Evolutionary conservation across 2,888 invertebrate species (phyloP), one percentile per base, ranked within the genome.

Genomic region (Eupsilia transversa): DNA sequence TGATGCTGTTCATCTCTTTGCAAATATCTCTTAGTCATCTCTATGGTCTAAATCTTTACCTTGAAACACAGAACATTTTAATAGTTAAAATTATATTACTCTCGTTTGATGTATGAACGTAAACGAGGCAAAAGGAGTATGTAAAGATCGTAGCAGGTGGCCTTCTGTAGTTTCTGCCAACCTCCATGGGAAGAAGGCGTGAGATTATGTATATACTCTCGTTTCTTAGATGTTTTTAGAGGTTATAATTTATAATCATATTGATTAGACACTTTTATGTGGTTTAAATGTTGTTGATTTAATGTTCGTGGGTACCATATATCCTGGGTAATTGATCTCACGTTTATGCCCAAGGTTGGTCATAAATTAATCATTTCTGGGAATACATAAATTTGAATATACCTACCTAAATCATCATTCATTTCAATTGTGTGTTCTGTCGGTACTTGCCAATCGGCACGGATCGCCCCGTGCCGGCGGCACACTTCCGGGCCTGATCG

Each of bases 401-500:
- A 46, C 46, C 10, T 46, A 27, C 1, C 10, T 1, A 57, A 38
- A 38, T 76, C 0, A 49, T 46, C 27, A 52, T 64, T 12, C 6
- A 12, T 27, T 33, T 17, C 20, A n/a, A 54, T 41, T 70, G 69
- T 66, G 12, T 27, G 33, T 7, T 75, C 86, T 78, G 71, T 83
- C 89, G 64, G 79, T 89, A 86, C 89, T 5, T 52, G 56, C 52
- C 82, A 57, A 60, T 73, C 57, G 57, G 61, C 59, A 60, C 74
- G 75, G 49, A 64, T 65, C 73, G 68, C 59, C 56, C 61, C 68
- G 68, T 82, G 61, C 75, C 77, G 76, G 67, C 77, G 76, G 67
- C 76, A 41, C 73, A 77, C 82, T 86, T 86, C 88, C 86, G 87
- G 86, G 67, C 67, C 23, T 60, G 70, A 78, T 84, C 66, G 86